These are phyloP conservation scores for Hypothenemus hampei DNA, from an alignment of 1,140 invertebrate genomes.

Conservation along the genomic window DNA sequence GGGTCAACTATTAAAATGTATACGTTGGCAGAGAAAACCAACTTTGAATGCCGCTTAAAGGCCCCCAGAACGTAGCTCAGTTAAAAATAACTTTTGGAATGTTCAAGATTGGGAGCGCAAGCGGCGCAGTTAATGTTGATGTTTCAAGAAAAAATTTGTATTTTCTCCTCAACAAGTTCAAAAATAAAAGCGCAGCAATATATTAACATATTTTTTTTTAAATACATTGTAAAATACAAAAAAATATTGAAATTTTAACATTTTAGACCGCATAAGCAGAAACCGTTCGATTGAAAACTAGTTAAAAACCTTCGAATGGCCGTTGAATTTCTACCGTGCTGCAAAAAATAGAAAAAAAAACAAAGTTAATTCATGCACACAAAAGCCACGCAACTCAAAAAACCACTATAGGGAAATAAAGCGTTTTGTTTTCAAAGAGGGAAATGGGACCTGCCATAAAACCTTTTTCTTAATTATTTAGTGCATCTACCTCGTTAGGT, in stretches of 20 bases:
- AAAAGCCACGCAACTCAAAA: neutral
- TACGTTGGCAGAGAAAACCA: too few relatives aligned
- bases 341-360: conserved; percentile 12
- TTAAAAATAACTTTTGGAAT: too few relatives aligned
- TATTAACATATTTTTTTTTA: neutral
- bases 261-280: conserved; percentile 15
- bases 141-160: too few relatives aligned
- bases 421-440: neutral
- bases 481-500: conserved; percentile 19
- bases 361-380: neutral
- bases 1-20: too few relatives aligned
- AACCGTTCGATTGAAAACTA: neutral
- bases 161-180: too few relatives aligned
- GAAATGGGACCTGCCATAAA: conserved; percentile 18
- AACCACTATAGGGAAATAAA: neutral
- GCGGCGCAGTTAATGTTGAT: too few relatives aligned
- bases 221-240: too few relatives aligned
- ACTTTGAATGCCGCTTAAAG: too few relatives aligned
- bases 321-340: conserved; percentile 7
- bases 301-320: conserved; percentile 8
- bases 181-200: too few relatives aligned
- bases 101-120: too few relatives aligned
- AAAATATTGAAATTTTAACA: too few relatives aligned
- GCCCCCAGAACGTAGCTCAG: too few relatives aligned
- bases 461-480: conserved; percentile 2